These are phyloP conservation scores for Arrhopalites spinosus DNA, from an alignment of 2,888 invertebrate genomes.

Conservation along the genomic window DNA sequence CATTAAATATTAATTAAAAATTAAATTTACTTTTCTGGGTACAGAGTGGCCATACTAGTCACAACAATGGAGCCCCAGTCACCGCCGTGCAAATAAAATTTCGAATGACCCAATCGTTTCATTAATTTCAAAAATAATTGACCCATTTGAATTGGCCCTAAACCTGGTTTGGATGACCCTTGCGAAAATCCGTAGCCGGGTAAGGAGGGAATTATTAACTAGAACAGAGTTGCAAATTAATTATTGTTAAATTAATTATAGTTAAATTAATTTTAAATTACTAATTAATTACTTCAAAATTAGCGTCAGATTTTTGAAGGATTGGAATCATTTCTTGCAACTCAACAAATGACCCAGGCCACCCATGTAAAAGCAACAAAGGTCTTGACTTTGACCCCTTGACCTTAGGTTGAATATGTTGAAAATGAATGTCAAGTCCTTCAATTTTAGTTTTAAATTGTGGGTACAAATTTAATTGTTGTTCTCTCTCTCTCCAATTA, in stretches of 20 bases:
- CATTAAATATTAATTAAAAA: no score
- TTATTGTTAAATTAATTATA: background rate
- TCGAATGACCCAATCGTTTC: conserved; percentile 60
- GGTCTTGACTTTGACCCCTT: conserved; percentile 41
- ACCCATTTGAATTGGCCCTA: conserved; percentile 52
- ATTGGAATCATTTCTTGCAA: conserved; percentile 58
- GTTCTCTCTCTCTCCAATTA: conserved; percentile 72
- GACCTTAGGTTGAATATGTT: conserved; percentile 66
- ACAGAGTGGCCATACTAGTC: conserved; percentile 59
- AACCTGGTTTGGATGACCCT: conserved; percentile 60
- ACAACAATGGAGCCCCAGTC: conserved; percentile 64
- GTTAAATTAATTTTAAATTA: background rate
- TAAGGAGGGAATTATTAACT: conserved; percentile 62
- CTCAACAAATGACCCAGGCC: conserved; percentile 54
- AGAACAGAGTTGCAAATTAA: background rate
- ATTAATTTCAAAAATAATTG: conserved; percentile 60
- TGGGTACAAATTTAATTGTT: conserved; percentile 72
- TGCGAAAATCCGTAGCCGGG: conserved; percentile 66
- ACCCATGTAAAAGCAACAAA: conserved; percentile 52
- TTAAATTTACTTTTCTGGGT: conserved; percentile 49
- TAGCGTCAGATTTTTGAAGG: conserved; percentile 64
- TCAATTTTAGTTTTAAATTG: conserved; percentile 79
- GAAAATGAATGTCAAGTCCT: conserved; percentile 76
- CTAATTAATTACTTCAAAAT: conserved; percentile 60
- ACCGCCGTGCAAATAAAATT: conserved; percentile 62